Evolutionary conservation across 1,140 invertebrate species (phyloP).

Genomic region (Cardiocondyla obscurior): DNA sequence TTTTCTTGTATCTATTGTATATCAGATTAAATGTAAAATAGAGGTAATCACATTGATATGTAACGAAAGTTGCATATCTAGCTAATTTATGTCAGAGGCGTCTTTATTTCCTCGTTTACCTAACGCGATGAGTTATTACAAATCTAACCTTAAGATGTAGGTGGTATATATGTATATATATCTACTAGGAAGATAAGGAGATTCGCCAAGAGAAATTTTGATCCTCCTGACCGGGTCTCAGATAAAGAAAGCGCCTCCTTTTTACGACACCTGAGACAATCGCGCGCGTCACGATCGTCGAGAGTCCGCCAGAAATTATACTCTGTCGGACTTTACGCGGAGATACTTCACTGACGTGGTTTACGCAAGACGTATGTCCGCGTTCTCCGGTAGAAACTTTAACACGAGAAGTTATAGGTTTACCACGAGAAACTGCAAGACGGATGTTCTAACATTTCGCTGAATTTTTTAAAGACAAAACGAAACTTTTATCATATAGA

Average conservation of each 20-base stretch:
- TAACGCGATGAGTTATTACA: neutral
- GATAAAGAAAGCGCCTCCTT: constrained; percentile 8
- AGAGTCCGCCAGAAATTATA: neutral
- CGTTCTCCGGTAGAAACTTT: constrained; percentile 31
- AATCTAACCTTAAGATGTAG: neutral
- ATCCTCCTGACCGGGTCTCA: neutral
- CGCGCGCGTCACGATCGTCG: neutral
- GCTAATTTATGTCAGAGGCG: neutral
- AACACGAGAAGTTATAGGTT: neutral
- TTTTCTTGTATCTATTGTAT: neutral
- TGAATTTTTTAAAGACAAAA: constrained; percentile 29
- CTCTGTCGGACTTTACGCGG: neutral
- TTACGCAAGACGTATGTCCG: neutral
- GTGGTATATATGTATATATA: no score
- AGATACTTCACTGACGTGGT: constrained; percentile 21
- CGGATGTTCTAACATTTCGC: neutral
- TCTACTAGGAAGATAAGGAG: neutral
- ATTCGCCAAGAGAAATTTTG: neutral
- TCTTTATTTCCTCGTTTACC: neutral
- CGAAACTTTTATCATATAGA: neutral
- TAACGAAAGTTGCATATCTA: neutral
- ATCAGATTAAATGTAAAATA: neutral
- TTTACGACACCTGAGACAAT: constrained; percentile 8
- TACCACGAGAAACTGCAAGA: neutral
- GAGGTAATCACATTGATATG: neutral